Evolutionary conservation across 2,888 invertebrate species (phyloP).

Genomic region (Synanthedon andrenaeformis): DNA sequence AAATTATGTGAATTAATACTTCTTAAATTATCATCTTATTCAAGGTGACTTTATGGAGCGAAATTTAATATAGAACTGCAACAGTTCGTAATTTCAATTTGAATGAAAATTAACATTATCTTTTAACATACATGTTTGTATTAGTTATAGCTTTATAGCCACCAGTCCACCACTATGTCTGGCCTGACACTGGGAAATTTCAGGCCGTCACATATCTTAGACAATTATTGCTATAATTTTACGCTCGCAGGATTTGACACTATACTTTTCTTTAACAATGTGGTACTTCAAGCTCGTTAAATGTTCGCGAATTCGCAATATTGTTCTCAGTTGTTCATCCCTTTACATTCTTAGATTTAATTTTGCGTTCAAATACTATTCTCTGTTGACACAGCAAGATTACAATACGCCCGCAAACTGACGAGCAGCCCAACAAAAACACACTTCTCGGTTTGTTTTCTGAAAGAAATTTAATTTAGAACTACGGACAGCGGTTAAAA

Average conservation of each 20-base stretch:
- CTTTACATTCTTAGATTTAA: not conserved
- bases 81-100: too few relatives aligned
- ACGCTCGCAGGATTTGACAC: too few relatives aligned
- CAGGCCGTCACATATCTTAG: too few relatives aligned
- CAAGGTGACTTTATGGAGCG: not conserved
- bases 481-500: constrained; percentile 7
- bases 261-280: too few relatives aligned
- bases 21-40: not conserved
- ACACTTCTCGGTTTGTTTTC: not conserved
- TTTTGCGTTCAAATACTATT: not conserved
- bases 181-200: too few relatives aligned
- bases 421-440: not conserved
- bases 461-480: not conserved
- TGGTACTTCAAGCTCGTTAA: too few relatives aligned
- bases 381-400: not conserved
- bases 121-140: too few relatives aligned
- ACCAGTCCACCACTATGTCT: too few relatives aligned
- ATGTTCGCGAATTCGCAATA: not conserved
- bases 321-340: not conserved
- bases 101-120: too few relatives aligned
- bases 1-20: not conserved
- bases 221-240: too few relatives aligned
- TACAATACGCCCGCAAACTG: not conserved
- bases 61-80: not conserved
- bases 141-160: too few relatives aligned